These are phyloP conservation scores for Cactoblastis cactorum DNA, from an alignment of 2,888 invertebrate genomes.

Conservation along the genomic window DNA sequence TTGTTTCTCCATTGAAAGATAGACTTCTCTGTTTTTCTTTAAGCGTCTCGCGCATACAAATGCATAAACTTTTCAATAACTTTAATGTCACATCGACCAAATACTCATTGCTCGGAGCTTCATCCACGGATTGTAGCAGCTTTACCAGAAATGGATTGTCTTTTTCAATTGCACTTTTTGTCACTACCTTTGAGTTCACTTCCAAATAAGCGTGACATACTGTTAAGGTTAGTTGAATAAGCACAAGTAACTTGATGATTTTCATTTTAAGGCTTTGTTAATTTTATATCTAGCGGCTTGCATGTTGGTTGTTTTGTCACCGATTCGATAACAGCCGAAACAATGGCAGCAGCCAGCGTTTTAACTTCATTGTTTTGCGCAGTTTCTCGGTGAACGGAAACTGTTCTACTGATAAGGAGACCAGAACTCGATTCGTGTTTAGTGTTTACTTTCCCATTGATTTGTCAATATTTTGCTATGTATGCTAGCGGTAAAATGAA, in stretches of 20 bases:
- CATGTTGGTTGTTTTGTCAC: constrained; percentile 43
- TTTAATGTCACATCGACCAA: constrained; percentile 52
- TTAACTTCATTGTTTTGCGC: constrained; percentile 50
- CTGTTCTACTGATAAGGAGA: constrained; percentile 20
- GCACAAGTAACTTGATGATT: constrained; percentile 20
- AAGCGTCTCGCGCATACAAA: constrained; percentile 53
- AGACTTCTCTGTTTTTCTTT: constrained; percentile 34
- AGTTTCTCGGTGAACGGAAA: constrained; percentile 28
- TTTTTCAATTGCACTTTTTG: constrained; percentile 24
- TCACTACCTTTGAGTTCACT: constrained; percentile 21
- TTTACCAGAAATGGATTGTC: constrained; percentile 46
- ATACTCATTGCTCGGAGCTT: constrained; percentile 48
- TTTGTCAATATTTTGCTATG: background rate
- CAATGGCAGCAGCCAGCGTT: constrained; percentile 34
- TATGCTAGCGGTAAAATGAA: no score
- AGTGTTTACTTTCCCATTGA: background rate
- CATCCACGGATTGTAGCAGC: constrained; percentile 51
- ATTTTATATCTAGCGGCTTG: constrained; percentile 35
- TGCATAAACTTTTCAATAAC: constrained; percentile 57
- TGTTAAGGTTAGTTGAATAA: constrained; percentile 28
- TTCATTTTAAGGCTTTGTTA: constrained; percentile 47
- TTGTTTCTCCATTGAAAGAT: constrained; percentile 26
- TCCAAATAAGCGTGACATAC: constrained; percentile 28
- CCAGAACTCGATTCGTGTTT: background rate
- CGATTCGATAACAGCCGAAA: constrained; percentile 29